Conservation (phyloP, 2,888 invertebrate species). For the Allolobophora icterica region DNA sequence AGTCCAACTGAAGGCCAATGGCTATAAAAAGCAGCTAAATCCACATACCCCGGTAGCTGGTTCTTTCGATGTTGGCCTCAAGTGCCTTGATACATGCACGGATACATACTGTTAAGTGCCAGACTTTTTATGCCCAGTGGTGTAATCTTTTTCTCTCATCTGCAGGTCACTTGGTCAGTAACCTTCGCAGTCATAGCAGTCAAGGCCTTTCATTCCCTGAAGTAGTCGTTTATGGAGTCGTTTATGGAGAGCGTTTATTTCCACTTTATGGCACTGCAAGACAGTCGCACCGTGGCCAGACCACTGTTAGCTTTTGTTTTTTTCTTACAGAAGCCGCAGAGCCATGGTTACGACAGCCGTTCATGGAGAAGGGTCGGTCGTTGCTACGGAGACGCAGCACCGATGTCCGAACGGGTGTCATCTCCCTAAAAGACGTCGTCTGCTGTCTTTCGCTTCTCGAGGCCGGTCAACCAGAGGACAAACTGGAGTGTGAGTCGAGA, state of each 20-base stretch:
- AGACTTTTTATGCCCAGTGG: neutral
- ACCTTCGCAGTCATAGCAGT: neutral
- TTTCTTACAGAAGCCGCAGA: neutral
- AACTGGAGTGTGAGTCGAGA: slow-evolving; percentile 85
- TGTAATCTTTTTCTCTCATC: neutral
- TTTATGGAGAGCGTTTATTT: neutral
- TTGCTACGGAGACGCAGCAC: slow-evolving; percentile 47
- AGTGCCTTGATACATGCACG: neutral
- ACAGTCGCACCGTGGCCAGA: neutral
- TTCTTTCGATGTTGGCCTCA: no score
- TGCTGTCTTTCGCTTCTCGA: slow-evolving; percentile 93
- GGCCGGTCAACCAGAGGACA: slow-evolving; percentile 93
- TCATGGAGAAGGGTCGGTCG: neutral
- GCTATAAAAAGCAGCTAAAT: no score
- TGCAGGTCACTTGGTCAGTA: neutral
- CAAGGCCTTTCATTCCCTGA: neutral
- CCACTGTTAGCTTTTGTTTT: neutral
- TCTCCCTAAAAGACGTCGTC: slow-evolving; percentile 84
- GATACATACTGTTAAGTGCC: neutral
- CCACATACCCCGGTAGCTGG: no score
- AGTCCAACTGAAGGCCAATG: no score
- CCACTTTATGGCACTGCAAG: neutral
- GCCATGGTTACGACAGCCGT: slow-evolving; percentile 13
- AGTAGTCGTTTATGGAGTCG: neutral
- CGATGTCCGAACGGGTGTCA: slow-evolving; percentile 60